These are phyloP conservation scores for Cheilosia grossa DNA, from an alignment of 2,888 invertebrate genomes.

Conservation along the genomic window DNA sequence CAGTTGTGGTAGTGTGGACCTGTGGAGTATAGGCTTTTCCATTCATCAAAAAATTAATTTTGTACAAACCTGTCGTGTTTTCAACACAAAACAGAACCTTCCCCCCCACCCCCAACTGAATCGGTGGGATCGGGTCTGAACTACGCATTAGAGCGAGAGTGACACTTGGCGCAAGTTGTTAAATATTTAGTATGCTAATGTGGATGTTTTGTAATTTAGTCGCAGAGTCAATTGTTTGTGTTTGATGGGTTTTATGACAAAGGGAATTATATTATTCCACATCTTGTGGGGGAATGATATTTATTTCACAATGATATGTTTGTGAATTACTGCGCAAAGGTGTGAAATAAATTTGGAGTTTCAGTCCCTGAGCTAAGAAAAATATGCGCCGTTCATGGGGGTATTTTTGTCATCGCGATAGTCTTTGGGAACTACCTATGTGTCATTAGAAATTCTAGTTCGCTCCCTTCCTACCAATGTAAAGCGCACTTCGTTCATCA, in stretches of 20 bases:
- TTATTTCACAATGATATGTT: not conserved
- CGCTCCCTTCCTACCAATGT: no score
- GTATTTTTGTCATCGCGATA: no score
- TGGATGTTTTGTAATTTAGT: constrained; percentile 25
- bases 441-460: no score
- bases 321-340: not conserved
- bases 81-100: not conserved
- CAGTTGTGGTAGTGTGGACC: not conserved
- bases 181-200: constrained; percentile 39
- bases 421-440: no score
- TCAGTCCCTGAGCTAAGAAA: no score
- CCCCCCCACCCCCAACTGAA: not conserved
- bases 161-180: constrained; percentile 13
- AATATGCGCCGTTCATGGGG: no score
- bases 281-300: not conserved
- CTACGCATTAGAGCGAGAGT: constrained; percentile 19
- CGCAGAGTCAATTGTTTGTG: not conserved
- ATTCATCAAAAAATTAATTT: no score
- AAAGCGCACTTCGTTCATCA: no score
- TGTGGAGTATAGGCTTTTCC: no score
- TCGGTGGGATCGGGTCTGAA: constrained; percentile 1
- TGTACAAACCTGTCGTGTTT: not conserved
- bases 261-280: constrained; percentile 17
- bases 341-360: no score
- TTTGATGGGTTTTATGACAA: constrained; percentile 20